These are phyloP conservation scores for Chrysaora quinquecirrha DNA, from an alignment of 30 jellyfish, hydroid and myxozoan genomes.

Conservation along the genomic window DNA sequence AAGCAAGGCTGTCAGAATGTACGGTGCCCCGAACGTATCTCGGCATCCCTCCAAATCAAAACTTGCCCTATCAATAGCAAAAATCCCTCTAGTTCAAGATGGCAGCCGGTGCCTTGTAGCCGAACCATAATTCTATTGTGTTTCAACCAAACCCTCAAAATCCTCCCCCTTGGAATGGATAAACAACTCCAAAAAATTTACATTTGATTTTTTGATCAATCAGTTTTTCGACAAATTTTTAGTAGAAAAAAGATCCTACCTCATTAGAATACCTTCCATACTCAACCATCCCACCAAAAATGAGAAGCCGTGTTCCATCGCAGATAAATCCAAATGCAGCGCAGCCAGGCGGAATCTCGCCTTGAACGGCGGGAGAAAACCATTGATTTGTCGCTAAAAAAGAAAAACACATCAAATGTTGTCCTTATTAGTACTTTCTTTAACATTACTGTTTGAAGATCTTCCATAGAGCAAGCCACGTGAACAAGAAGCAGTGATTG, in stretches of 20 bases:
- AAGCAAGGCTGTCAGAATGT: too few species aligned
- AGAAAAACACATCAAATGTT: background rate
- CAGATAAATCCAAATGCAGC: conserved; percentile 98
- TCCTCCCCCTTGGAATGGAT: conserved; percentile 53
- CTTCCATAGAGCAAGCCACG: conserved; percentile 27
- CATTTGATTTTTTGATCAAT: too few species aligned
- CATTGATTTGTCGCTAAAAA: conserved; percentile 94
- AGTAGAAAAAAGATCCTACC: conserved; percentile 47
- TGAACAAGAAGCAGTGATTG: conserved; percentile 45
- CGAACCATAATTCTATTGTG: conserved; percentile 84
- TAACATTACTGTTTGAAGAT: background rate
- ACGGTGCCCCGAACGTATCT: too few species aligned
- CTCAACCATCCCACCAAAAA: conserved; percentile 99
- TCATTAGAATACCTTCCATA: conserved; percentile 98
- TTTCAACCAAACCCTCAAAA: conserved; percentile 68
- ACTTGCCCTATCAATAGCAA: background rate
- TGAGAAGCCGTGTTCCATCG: conserved; percentile 91
- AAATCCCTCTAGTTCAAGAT: conserved; percentile 64
- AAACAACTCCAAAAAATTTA: conserved; percentile 3
- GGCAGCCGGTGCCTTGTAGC: conserved; percentile 70
- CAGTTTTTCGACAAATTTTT: background rate
- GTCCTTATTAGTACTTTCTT: background rate
- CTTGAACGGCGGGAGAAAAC: conserved; percentile 99
- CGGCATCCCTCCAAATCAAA: conserved; percentile 50
- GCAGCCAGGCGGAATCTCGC: conserved; percentile 99